Base-by-base conservation (phyloP, 2,113 vertebrate genomes). In the Coracopsis vasa region DNA sequence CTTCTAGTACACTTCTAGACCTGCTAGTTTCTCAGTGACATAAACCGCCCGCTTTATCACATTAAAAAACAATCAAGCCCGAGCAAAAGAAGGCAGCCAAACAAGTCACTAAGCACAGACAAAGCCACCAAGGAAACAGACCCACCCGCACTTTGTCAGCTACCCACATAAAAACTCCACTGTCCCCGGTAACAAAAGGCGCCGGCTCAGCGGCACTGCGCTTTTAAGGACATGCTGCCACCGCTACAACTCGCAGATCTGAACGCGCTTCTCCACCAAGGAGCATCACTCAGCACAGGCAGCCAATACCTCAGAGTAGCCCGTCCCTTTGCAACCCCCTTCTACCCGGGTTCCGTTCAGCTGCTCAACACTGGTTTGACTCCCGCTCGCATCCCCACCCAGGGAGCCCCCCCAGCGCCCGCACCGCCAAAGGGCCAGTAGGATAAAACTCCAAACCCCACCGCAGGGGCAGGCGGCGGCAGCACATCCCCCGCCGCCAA, bases 301-400 rank as follows among this genome's bases (percentile, higher is more conserved):
- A 23, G 13, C 20, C 39, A 3, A 2, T 0, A 0, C 28, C 1
- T 9, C 62, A 4, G 15, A 4, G 42, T 54, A 5, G 39, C 44
- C 23, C 2, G 19, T 17, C 37, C 16, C 27, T 7, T 31, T 11
- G 2, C 44, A 16, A 48, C 33, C 48, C 51, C 29, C 4, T 7
- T 8, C 42, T 11, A 20, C 31, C 31, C 23, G 5, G 3, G 4
- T 1, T 4, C 11, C 15, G 5, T 25, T 1, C 1, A 3, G 4
- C 17, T 33, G 12, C 8, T 19, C 0, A 16, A 5, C 41, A 2
- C 27, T 6, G 12, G 4, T 12, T 1, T 19, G 10, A 3, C 65
- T 27, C 25, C 41, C 29, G 16, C 29, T 31, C 20, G 20, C 33
- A 60, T 6, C 9, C 20, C 5, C 25, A 7, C 45, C 72, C 13